These are phyloP conservation scores for Acanthosepion lycidas DNA, from an alignment of 2,888 invertebrate species.

Conservation along the genomic window DNA sequence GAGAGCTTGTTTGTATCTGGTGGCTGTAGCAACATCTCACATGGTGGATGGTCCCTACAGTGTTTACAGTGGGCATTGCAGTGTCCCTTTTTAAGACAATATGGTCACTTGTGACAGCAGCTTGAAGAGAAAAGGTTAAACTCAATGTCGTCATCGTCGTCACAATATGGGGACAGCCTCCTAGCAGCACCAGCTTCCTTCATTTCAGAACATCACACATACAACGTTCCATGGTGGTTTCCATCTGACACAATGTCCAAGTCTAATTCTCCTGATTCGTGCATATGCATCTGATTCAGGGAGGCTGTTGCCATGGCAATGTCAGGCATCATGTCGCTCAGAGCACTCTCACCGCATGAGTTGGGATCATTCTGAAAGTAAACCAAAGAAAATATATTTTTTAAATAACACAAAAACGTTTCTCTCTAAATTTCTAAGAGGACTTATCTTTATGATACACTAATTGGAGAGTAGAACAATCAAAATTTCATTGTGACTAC, in stretches of 20 bases:
- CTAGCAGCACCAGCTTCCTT: not conserved
- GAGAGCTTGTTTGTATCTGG: not conserved
- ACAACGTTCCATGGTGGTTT: constrained; percentile 68
- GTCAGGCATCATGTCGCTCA: constrained; percentile 91
- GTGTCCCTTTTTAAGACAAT: not conserved
- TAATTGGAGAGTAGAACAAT: too few species aligned
- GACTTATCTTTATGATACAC: not conserved
- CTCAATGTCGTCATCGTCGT: not conserved
- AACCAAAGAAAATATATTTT: not conserved
- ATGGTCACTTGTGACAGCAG: not conserved
- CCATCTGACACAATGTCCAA: constrained; percentile 85
- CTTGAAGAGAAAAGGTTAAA: not conserved
- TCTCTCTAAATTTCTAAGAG: not conserved
- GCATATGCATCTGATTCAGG: constrained; percentile 78
- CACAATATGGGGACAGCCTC: not conserved
- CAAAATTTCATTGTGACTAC: too few species aligned
- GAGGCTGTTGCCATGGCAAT: constrained; percentile 86
- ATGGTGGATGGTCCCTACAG: not conserved
- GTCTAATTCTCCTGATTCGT: constrained; percentile 79
- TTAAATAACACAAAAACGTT: not conserved
- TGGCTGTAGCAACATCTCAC: constrained; percentile 6
- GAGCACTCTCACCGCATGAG: constrained; percentile 82
- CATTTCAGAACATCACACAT: constrained; percentile 48
- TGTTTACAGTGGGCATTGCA: not conserved
- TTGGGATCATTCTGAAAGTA: constrained; percentile 76